phyloP scores from a whole-genome alignment of 2,888 invertebrate genomes.

The Watsonalla binaria region DNA sequence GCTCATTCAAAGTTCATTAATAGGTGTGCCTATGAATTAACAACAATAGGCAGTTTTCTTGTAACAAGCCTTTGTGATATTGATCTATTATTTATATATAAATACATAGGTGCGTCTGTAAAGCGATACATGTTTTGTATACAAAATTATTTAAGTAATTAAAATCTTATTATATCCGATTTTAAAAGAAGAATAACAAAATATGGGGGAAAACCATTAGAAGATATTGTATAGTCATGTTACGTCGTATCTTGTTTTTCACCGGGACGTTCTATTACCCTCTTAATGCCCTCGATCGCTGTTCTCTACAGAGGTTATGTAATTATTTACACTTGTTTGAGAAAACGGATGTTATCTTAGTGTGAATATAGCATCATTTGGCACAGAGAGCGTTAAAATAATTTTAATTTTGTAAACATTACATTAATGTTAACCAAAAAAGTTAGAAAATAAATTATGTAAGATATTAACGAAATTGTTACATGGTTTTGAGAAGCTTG shows the following conservation, averaged over 20 bases:
- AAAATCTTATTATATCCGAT: too few species aligned
- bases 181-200: too few species aligned
- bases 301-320: not conserved
- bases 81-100: conserved; percentile 34
- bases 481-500: not conserved
- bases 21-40: conserved; percentile 54
- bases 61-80: conserved; percentile 69
- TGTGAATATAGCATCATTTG: not conserved
- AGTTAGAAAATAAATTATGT: too few species aligned
- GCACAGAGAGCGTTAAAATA: too few species aligned
- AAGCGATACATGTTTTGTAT: too few species aligned
- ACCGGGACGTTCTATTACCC: not conserved
- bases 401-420: too few species aligned
- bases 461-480: too few species aligned
- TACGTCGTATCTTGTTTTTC: not conserved
- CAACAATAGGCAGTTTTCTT: conserved; percentile 68
- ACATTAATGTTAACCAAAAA: too few species aligned
- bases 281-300: not conserved
- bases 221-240: not conserved
- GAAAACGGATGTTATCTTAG: not conserved
- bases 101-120: conserved; percentile 16
- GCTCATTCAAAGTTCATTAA: conserved; percentile 49
- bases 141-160: too few species aligned
- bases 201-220: conserved; percentile 2
- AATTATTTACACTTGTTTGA: not conserved